Evolutionary conservation across 2,113 vertebrate species (phyloP), one percentile per base, ranked within the genome.

Genomic region (Eublepharis macularius): DNA sequence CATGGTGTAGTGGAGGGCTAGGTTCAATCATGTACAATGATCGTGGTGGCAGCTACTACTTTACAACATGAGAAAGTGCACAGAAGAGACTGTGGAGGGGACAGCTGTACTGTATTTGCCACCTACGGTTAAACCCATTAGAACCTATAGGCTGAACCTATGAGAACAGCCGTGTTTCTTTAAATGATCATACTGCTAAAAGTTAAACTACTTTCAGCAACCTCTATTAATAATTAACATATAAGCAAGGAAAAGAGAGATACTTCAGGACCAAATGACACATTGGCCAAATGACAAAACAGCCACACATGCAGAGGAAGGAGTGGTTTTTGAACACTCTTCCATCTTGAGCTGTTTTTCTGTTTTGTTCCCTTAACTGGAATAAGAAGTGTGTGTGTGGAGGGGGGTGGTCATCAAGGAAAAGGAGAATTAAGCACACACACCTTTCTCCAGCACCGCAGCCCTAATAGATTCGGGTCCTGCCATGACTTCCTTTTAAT

Each of bases 171-270:
- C 17, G 32, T 7, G 12, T 78, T 85, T 26, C 57, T 13, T 60
- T 57, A 49, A 87, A 79, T 4, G 36, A 76, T 82, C 57, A 80
- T 76, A 47, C 7, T 45, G 17, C 2, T 43, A 7, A 73, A 86
- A 51, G 80, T 73, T 76, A 87, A 81, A 11, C 49, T 34, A 32
- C 39, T 4, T 5, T 86, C 49, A 77, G 2, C 24, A 49, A 47
- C 57, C 26, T 88, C n/a, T 2, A 65, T 41, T 69, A 69, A 79
- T 86, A 83, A 65, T 41, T 69, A 69, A 79, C 86, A 83, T 83
- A 76, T 80, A 74, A 80, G 39, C 13, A 63, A 45, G 13, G 2
- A 8, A 72, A 45, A n/a, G 84, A 80, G 36, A 77, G 1, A 3
- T 49, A 26, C 76, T 83, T 86, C 10, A 6, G 5, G 45, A 47